phyloP scores from a whole-genome alignment of 2,888 invertebrate genomes.

The Cylloceria caligata region DNA sequence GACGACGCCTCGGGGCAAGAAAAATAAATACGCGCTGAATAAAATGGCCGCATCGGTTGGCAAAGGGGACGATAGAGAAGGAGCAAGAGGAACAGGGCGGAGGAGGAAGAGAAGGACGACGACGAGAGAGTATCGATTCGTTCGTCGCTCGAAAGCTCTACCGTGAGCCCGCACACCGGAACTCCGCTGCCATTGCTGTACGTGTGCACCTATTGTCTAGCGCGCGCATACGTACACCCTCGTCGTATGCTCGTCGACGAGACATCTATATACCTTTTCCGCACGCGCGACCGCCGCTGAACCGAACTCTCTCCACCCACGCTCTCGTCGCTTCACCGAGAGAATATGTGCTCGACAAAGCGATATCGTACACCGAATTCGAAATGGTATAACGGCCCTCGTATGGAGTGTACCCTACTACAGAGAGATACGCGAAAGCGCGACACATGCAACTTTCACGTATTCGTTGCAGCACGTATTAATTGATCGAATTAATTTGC shows the following conservation, averaged over 20 bases:
- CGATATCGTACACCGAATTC: slow-evolving; percentile 47
- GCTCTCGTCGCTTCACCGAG: slow-evolving; percentile 42
- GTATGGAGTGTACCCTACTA: neutral
- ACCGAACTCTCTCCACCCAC: slow-evolving; percentile 22
- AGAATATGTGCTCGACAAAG: slow-evolving; percentile 55
- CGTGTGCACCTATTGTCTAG: slow-evolving; percentile 30
- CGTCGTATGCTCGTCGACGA: neutral
- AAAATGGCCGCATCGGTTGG: slow-evolving; percentile 78
- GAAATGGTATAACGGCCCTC: slow-evolving; percentile 11
- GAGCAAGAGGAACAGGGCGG: slow-evolving; percentile 47
- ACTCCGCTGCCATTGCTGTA: slow-evolving; percentile 14
- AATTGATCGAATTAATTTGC: slow-evolving; percentile 80
- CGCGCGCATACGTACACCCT: slow-evolving; percentile 19
- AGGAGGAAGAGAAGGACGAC: slow-evolving; percentile 59
- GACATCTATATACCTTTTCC: slow-evolving; percentile 12
- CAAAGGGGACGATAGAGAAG: slow-evolving; percentile 38
- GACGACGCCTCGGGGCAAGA: slow-evolving; percentile 63
- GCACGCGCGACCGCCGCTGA: neutral
- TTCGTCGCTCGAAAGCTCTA: slow-evolving; percentile 64
- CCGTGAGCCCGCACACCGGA: slow-evolving; percentile 47
- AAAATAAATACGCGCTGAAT: slow-evolving; percentile 76
- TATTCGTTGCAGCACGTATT: slow-evolving; percentile 75
- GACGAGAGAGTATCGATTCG: slow-evolving; percentile 80
- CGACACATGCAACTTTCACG: slow-evolving; percentile 48
- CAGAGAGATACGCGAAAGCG: slow-evolving; percentile 7